Base-by-base conservation (phyloP, 2,888 invertebrate genomes). In the Trachelus troglodyta region DNA sequence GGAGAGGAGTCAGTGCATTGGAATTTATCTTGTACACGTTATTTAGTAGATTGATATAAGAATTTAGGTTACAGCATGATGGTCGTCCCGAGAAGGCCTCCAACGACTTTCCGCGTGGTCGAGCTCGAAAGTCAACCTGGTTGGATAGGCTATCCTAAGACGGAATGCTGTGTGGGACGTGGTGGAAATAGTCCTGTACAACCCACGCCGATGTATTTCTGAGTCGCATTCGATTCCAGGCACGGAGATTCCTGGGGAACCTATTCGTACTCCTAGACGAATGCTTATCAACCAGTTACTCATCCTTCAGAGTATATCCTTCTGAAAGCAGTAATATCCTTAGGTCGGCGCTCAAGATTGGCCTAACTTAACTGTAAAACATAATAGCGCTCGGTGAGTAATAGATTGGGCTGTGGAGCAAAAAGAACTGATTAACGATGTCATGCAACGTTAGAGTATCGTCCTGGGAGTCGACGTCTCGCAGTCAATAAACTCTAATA, bases 161-260 rank as follows among this genome's bases (percentile, higher is more conserved):
- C 56, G 56, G 71, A 71, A 34, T 34, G 71, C 31, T 31, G 34
- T 71, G 71, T 71, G 71, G 71, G 71, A 31, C 71, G 71, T 33
- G 12, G 71, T 71, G 71, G 34, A 71, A 71, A 71, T 71, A 71
- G 71, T 71, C 71, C 71, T 34, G 31, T 30, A 71, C 31, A 31
- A 31, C 33, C 71, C 71, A 34, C 71, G 71, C 71, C 31, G 33
- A 71, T 56, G 23, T 56, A 56, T 56, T 56, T 56, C 56, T 56
- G 56, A 56, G 23, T 23, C 56, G 56, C 56, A 56, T 56, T 56
- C 56, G 23, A 56, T 56, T 56, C 56, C 56, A 56, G 56, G 23
- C 56, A 56, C 23, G 9, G 23, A 56, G 56, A 56, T 56, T 56
- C 56, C 23, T 56, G 56, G 23, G 56, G 56, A 23, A 23, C 9